phyloP scores from a whole-genome alignment of 2,888 invertebrate genomes.

The Lissonota sp. region DNA sequence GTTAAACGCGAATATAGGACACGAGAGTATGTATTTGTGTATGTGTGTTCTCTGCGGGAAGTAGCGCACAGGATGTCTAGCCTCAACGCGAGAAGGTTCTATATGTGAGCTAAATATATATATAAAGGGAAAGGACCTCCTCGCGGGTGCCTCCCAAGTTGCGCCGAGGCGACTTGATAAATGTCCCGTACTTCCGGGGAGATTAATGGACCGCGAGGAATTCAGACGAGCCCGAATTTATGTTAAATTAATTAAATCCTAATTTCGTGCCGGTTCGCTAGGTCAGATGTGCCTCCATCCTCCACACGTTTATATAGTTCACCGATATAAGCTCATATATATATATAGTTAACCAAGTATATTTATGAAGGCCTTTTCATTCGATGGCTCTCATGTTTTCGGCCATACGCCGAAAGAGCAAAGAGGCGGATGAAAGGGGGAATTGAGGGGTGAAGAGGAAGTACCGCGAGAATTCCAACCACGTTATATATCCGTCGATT shows the following conservation, averaged over 20 bases:
- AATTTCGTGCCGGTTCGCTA: constrained; percentile 61
- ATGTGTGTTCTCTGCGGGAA: constrained; percentile 29
- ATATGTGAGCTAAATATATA: constrained; percentile 16
- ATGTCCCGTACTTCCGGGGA: constrained; percentile 70
- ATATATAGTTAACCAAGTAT: constrained; percentile 31
- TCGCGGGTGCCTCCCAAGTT: constrained; percentile 39
- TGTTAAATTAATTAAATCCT: constrained; percentile 71
- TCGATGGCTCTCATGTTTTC: constrained; percentile 47
- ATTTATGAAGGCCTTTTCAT: constrained; percentile 54
- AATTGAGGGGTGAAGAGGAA: neutral
- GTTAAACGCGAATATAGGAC: constrained; percentile 14
- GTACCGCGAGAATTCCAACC: constrained; percentile 57
- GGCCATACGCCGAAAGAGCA: constrained; percentile 10
- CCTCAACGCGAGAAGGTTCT: constrained; percentile 20
- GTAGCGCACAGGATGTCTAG: constrained; percentile 46
- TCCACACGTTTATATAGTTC: neutral
- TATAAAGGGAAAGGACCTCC: no score
- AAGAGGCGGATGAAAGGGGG: neutral
- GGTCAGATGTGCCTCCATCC: constrained; percentile 52
- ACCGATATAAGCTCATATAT: neutral
- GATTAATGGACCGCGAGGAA: constrained; percentile 71
- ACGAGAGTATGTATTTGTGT: constrained; percentile 4
- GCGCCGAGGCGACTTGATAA: constrained; percentile 70
- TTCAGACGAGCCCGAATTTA: constrained; percentile 68
- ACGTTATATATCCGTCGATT: constrained; percentile 61